phyloP scores from a whole-genome alignment of 2,888 invertebrate species.

The Phrixothrix hirtus region DNA sequence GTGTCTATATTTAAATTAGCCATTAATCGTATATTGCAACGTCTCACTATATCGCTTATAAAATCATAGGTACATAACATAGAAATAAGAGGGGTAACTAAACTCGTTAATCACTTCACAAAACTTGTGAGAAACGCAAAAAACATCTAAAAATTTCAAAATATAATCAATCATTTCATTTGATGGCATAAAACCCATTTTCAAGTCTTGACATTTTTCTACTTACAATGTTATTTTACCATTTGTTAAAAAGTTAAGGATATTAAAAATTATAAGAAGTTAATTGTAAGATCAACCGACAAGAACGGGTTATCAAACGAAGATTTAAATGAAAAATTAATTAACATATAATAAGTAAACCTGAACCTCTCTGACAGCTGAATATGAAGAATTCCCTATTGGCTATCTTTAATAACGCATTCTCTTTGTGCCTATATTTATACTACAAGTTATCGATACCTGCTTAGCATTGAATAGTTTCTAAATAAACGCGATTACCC shows the following conservation, averaged over 20 bases:
- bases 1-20: background rate
- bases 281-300: conserved; percentile 18
- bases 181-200: conserved; percentile 27
- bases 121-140: conserved; percentile 39
- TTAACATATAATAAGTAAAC: conserved; percentile 19
- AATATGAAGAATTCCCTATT: conserved; percentile 7
- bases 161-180: conserved; percentile 33
- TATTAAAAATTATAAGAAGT: conserved; percentile 22
- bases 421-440: background rate
- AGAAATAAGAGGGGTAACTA: too few relatives aligned
- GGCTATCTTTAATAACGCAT: conserved; percentile 3
- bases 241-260: conserved; percentile 22
- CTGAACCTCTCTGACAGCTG: conserved; percentile 8
- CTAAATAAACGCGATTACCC: too few relatives aligned
- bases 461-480: too few relatives aligned
- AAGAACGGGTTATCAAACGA: conserved; percentile 13
- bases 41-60: background rate
- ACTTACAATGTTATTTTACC: conserved; percentile 26
- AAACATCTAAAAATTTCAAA: conserved; percentile 36
- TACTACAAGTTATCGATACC: background rate
- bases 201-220: conserved; percentile 22
- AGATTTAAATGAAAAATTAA: conserved; percentile 24
- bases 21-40: background rate
- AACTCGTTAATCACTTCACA: conserved; percentile 38
- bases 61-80: too few relatives aligned